phyloP scores from a whole-genome alignment of 1,140 invertebrate species.

The Odontomachus brunneus region DNA sequence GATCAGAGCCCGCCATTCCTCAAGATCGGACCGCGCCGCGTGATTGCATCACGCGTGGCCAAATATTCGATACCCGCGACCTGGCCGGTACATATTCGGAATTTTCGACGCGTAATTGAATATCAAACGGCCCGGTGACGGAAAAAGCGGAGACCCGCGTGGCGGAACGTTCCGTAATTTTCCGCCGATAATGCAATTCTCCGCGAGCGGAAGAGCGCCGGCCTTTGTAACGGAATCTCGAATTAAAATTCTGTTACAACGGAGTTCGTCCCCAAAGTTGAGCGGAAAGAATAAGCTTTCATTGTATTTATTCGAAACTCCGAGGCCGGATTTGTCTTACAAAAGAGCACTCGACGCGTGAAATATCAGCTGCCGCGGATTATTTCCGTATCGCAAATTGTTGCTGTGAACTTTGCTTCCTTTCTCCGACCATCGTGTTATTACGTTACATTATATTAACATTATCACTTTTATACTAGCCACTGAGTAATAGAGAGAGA shows the following conservation, averaged over 20 bases:
- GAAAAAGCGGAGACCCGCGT: slow-evolving; percentile 18
- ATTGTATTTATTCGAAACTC: neutral
- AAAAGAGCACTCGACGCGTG: neutral
- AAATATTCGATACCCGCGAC: slow-evolving; percentile 58
- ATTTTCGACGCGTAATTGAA: slow-evolving; percentile 68
- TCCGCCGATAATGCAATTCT: slow-evolving; percentile 21
- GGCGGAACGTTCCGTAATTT: slow-evolving; percentile 2
- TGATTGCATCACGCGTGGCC: slow-evolving; percentile 60
- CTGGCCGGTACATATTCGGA: slow-evolving; percentile 44
- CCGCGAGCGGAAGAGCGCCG: neutral
- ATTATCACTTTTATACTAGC: too few relatives aligned
- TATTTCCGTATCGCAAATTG: slow-evolving; percentile 5
- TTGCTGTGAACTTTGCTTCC: neutral
- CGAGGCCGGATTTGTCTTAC: neutral
- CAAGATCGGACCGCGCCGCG: slow-evolving; percentile 62
- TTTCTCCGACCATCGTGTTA: neutral
- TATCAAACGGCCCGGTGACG: slow-evolving; percentile 41
- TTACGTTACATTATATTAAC: neutral
- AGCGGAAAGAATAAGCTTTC: neutral
- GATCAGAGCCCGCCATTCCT: slow-evolving; percentile 64
- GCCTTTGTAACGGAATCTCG: slow-evolving; percentile 45
- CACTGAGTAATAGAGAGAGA: too few relatives aligned
- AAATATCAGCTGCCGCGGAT: neutral
- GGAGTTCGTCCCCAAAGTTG: neutral
- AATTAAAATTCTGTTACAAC: slow-evolving; percentile 33